A percentile compares a stretch with the other conserved stretches of the same genome.
phyloP scores from a whole-genome alignment of 2,888 invertebrate species.

The Agrenia bidenticulata region DNA sequence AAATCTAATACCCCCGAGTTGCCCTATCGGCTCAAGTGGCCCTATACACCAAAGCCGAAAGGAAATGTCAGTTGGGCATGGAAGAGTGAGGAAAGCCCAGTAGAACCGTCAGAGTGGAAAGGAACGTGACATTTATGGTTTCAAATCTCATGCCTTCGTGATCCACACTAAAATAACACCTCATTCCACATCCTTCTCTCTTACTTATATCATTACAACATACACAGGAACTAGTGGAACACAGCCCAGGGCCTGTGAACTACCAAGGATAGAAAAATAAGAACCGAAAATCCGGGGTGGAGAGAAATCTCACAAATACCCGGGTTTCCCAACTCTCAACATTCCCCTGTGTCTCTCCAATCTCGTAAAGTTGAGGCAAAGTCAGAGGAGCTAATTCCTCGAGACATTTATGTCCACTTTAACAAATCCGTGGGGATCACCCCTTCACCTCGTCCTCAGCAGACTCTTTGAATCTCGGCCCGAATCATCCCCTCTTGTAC shows the following conservation, averaged over 20 bases:
- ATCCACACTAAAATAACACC: conserved; percentile 36
- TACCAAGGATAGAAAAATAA: no score
- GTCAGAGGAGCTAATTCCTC: conserved; percentile 5
- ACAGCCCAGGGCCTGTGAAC: no score
- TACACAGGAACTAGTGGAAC: no score
- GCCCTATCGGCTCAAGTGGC: background rate
- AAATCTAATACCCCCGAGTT: no score
- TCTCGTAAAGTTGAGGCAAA: no score
- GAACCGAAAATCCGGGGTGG: no score
- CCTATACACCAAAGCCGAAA: background rate
- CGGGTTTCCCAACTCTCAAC: no score
- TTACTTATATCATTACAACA: background rate
- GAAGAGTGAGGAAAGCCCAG: background rate
- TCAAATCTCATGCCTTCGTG: conserved; percentile 35
- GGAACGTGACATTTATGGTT: conserved; percentile 41
- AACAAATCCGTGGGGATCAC: conserved; percentile 6
- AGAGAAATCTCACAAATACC: no score
- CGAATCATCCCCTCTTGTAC: no score
- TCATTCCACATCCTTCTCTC: background rate
- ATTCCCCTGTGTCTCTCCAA: no score
- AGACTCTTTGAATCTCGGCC: background rate
- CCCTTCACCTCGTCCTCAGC: background rate
- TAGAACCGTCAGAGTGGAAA: conserved; percentile 3
- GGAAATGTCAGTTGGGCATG: background rate
- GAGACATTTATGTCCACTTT: conserved; percentile 27